Conservation (phyloP, 2,888 invertebrate genomes). For the Pristionchus arcanus region DNA sequence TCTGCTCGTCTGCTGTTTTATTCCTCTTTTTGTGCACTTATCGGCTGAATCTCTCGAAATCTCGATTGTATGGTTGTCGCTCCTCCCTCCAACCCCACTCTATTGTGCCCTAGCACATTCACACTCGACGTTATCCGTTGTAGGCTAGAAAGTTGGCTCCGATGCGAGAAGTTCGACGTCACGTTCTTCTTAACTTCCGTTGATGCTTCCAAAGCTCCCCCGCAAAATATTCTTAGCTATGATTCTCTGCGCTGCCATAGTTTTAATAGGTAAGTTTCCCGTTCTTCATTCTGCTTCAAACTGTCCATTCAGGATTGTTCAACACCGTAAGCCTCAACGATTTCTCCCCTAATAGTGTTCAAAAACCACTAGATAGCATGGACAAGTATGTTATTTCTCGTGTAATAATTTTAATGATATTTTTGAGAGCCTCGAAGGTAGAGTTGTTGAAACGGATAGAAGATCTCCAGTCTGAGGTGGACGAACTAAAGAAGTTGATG, state of each 20-base stretch:
- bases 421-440: constrained; percentile 17
- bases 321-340: constrained; percentile 27
- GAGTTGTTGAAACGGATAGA: constrained; percentile 33
- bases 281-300: neutral
- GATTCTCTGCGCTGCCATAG: constrained; percentile 29
- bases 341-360: neutral
- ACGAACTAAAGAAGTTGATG: constrained; percentile 1
- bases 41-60: constrained; percentile 33
- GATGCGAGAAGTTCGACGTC: constrained; percentile 7
- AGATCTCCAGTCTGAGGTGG: constrained; percentile 41
- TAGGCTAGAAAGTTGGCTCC: neutral
- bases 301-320: neutral
- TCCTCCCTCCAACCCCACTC: neutral
- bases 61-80: neutral
- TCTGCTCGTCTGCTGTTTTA: constrained; percentile 18
- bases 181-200: neutral
- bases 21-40: constrained; percentile 20
- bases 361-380: neutral
- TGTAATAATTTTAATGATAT: neutral
- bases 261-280: neutral
- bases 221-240: constrained; percentile 26
- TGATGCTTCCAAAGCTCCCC: constrained; percentile 29
- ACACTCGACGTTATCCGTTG: neutral
- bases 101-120: neutral
- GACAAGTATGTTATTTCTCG: neutral